phyloP scores from a whole-genome alignment of 92 coral and sea anemone genomes.

The Porites cylindrica region DNA sequence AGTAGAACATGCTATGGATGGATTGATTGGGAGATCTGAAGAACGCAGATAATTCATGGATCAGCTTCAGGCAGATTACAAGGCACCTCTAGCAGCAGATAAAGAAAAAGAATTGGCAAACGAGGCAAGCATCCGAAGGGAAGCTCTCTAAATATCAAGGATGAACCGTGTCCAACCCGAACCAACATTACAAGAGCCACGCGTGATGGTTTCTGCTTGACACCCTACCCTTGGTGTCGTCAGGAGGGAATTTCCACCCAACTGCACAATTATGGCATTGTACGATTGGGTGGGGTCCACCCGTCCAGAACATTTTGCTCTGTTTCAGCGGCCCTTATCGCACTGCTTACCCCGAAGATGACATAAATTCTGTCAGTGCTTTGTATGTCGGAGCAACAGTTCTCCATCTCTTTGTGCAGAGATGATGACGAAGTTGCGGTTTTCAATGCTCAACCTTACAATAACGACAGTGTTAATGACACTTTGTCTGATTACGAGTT shows the following conservation, averaged over 20 bases:
- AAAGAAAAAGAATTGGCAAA: slow-evolving; percentile 28
- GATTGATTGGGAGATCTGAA: slow-evolving; percentile 51
- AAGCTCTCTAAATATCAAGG: slow-evolving; percentile 44
- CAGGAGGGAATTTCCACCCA: slow-evolving; percentile 35
- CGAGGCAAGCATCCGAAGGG: slow-evolving; percentile 13
- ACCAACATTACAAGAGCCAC: slow-evolving; percentile 26
- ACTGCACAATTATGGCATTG: slow-evolving; percentile 32
- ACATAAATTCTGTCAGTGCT: neutral
- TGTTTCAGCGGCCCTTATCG: slow-evolving; percentile 1
- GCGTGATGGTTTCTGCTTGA: slow-evolving; percentile 42
- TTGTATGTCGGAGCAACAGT: neutral
- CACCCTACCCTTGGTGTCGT: slow-evolving; percentile 53
- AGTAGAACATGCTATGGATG: slow-evolving; percentile 1
- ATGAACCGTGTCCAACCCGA: slow-evolving; percentile 24
- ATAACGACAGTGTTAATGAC: neutral
- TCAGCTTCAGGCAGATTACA: slow-evolving; percentile 40
- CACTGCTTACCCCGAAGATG: slow-evolving; percentile 39
- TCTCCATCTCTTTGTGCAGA: slow-evolving; percentile 17
- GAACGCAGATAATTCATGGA: slow-evolving; percentile 40
- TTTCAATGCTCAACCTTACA: slow-evolving; percentile 25
- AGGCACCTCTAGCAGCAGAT: slow-evolving; percentile 43
- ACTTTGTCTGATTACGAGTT: neutral
- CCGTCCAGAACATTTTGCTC: slow-evolving; percentile 42
- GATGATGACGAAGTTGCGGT: slow-evolving; percentile 43
- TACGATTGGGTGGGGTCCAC: slow-evolving; percentile 70